These are phyloP conservation scores for Phylloscopus trochilus DNA, from an alignment of 2,113 vertebrate genomes.

Conservation along the genomic window DNA sequence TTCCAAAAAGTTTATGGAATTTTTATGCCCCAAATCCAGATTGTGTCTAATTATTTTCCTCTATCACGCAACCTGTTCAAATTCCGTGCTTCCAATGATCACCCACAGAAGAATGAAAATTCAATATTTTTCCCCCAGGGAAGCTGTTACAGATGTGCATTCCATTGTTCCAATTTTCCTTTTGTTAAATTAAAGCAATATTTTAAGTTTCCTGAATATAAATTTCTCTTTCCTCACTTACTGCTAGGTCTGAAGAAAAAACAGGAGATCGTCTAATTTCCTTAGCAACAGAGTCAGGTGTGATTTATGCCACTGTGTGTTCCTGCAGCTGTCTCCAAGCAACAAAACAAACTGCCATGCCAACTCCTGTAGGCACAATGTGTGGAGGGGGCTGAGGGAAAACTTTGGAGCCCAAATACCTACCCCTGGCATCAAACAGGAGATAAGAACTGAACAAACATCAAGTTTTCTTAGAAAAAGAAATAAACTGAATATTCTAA, in stretches of 20 bases:
- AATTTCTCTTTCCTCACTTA: conserved; percentile 22
- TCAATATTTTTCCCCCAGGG: neutral
- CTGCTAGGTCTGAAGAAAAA: conserved; percentile 49
- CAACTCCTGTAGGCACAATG: neutral
- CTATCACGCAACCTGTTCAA: neutral
- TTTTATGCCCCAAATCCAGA: conserved; percentile 7
- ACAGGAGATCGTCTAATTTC: conserved; percentile 49
- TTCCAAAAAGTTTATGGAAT: neutral
- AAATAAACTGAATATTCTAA: neutral
- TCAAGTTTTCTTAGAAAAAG: neutral
- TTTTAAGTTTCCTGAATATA: conserved; percentile 14
- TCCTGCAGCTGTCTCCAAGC: conserved; percentile 66
- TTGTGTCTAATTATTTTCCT: neutral
- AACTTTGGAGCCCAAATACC: neutral
- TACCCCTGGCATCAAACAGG: neutral
- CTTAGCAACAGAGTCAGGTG: conserved; percentile 70
- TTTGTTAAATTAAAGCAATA: conserved; percentile 35
- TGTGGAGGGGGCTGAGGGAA: neutral
- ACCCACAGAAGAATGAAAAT: neutral
- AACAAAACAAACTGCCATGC: conserved; percentile 45
- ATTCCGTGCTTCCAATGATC: neutral
- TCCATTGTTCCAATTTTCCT: neutral
- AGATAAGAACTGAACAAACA: neutral
- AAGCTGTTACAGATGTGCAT: neutral
- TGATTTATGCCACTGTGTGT: conserved; percentile 42